Conservation (phyloP, 1,140 invertebrate species). For the Ostrea edulis region DNA sequence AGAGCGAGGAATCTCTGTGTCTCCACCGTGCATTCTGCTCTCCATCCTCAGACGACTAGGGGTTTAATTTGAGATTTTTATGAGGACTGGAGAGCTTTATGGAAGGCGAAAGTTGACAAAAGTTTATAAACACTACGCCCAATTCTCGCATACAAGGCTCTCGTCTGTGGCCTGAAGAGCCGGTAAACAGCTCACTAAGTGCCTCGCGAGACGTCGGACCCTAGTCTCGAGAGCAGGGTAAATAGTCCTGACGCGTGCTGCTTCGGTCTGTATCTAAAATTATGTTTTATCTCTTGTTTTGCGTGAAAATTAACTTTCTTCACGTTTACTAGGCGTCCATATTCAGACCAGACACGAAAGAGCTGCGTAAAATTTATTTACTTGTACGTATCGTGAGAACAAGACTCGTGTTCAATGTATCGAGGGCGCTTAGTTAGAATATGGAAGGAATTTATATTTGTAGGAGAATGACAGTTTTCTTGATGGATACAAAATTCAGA, state of each 20-base stretch:
- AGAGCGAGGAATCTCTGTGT: constrained; percentile 10
- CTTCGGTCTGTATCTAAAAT: constrained; percentile 28
- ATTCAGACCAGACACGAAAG: neutral
- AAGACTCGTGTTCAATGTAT: too few relatives aligned
- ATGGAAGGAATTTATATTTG: too few relatives aligned
- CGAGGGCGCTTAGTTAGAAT: too few relatives aligned
- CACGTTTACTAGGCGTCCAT: constrained; percentile 19
- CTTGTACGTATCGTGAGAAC: neutral
- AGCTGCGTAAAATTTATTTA: neutral
- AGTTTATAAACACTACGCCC: constrained; percentile 36
- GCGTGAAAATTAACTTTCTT: constrained; percentile 34
- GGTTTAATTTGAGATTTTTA: constrained; percentile 39
- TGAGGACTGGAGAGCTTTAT: constrained; percentile 38
- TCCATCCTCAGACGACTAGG: constrained; percentile 1
- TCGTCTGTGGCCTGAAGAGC: constrained; percentile 32
- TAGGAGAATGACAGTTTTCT: too few relatives aligned
- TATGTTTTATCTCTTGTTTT: constrained; percentile 27
- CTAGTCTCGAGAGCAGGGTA: constrained; percentile 9
- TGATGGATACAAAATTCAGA: too few relatives aligned
- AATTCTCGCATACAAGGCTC: constrained; percentile 38
- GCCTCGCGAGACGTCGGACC: constrained; percentile 11
- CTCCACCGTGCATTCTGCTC: neutral
- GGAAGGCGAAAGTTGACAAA: constrained; percentile 38
- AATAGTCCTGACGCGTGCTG: constrained; percentile 31
- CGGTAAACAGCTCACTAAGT: constrained; percentile 31